Conservation (phyloP, 2,113 vertebrate genomes). For the Thunnus thynnus region DNA sequence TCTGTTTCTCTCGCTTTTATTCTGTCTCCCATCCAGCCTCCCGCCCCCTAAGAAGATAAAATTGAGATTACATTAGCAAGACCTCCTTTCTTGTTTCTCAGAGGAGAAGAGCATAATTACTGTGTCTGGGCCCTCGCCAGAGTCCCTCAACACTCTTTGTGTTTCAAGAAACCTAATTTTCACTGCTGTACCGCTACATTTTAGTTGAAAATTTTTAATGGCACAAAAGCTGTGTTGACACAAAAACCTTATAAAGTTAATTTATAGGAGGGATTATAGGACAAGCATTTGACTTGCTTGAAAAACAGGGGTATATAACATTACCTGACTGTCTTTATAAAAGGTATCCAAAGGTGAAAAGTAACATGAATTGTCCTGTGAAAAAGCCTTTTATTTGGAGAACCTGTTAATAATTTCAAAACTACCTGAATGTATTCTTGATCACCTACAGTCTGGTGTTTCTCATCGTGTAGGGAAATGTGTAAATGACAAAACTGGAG, state of each 20-base stretch:
- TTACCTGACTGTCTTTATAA: not conserved
- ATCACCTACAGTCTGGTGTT: constrained; percentile 9
- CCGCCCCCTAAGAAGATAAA: constrained; percentile 39
- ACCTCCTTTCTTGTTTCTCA: constrained; percentile 66
- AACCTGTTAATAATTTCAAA: not conserved
- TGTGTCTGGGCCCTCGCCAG: constrained; percentile 52
- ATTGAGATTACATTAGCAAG: constrained; percentile 68
- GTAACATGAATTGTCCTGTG: not conserved
- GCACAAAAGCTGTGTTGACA: constrained; percentile 24
- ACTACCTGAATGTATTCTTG: not conserved
- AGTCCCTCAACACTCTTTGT: constrained; percentile 60
- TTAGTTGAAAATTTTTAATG: constrained; percentile 51
- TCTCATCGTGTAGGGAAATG: constrained; percentile 6
- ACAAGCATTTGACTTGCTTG: constrained; percentile 15
- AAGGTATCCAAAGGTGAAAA: not conserved
- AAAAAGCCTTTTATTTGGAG: not conserved
- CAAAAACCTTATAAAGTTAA: constrained; percentile 22
- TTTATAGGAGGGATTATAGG: constrained; percentile 15
- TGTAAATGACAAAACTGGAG: constrained; percentile 12
- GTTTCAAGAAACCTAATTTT: constrained; percentile 63
- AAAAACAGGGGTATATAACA: not conserved
- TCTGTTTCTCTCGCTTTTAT: constrained; percentile 46
- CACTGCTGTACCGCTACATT: constrained; percentile 27
- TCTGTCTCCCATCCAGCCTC: constrained; percentile 36
- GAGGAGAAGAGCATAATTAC: constrained; percentile 70